Percentiles rank a stretch among this genome's conserved stretches.
These are phyloP conservation scores for Lutraria lutraria DNA, from an alignment of 2,888 invertebrate genomes.

Conservation along the genomic window DNA sequence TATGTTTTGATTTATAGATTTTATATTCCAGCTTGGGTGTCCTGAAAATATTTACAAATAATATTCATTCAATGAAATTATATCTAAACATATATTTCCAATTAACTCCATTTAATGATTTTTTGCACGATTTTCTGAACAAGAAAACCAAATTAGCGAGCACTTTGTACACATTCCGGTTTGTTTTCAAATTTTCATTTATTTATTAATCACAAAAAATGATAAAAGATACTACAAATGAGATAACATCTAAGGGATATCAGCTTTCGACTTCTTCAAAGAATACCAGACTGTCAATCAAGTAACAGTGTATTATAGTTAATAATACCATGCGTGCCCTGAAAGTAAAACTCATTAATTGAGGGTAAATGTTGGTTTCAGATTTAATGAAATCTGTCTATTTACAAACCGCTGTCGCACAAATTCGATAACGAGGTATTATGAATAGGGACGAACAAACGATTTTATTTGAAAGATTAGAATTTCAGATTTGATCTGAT, in stretches of 20 bases:
- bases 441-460: constrained; percentile 39
- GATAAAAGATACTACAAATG: not conserved
- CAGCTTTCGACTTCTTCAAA: constrained; percentile 30
- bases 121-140: constrained; percentile 19
- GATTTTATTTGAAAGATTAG: constrained; percentile 45
- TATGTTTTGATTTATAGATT: too few species aligned
- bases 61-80: not conserved
- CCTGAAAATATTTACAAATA: not conserved
- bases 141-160: constrained; percentile 36
- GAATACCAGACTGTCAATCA: constrained; percentile 39
- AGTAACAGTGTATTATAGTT: constrained; percentile 13
- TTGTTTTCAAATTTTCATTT: not conserved
- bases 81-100: not conserved
- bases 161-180: not conserved
- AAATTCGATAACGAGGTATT: constrained; percentile 34
- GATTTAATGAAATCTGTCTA: constrained; percentile 48
- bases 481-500: constrained; percentile 48
- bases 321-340: not conserved
- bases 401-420: constrained; percentile 25
- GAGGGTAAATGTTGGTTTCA: constrained; percentile 48
- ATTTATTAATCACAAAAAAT: not conserved
- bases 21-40: not conserved
- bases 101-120: constrained; percentile 7
- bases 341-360: constrained; percentile 35
- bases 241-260: constrained; percentile 6